A percentile compares a stretch with the other conserved stretches of the same genome.
These are phyloP conservation scores for Tetranychus truncatus DNA, from an alignment of 2,888 invertebrate genomes.

Conservation along the genomic window DNA sequence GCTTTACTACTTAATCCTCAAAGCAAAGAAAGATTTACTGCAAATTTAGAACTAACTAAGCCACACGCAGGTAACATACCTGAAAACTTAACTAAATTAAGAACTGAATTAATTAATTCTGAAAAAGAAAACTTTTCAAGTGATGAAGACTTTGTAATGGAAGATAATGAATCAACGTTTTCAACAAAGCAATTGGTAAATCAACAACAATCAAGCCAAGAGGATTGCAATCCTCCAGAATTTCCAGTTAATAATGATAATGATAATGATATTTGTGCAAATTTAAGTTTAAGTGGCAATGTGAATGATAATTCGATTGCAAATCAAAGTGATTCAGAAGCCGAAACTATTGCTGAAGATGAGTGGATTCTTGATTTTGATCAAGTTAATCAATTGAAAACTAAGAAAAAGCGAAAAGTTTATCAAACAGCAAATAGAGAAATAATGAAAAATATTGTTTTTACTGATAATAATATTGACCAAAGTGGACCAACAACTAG, in stretches of 20 bases:
- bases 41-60: background rate
- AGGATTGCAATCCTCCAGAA: background rate
- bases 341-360: too few species aligned
- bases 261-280: background rate
- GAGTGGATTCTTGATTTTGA: too few species aligned
- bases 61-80: background rate
- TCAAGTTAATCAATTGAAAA: too few species aligned
- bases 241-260: background rate
- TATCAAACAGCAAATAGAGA: too few species aligned
- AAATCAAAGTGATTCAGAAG: background rate
- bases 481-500: too few species aligned
- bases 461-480: too few species aligned
- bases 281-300: background rate
- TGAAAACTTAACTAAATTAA: background rate
- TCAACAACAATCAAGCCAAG: background rate
- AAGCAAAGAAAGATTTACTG: background rate
- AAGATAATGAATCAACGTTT: too few species aligned
- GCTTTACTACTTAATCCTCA: background rate
- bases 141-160: background rate
- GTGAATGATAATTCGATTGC: background rate
- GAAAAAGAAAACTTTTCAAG: background rate
- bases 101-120: background rate
- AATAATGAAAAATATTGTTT: too few species aligned
- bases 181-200: background rate
- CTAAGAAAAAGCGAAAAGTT: too few species aligned